phyloP scores from a whole-genome alignment of 2,888 invertebrate species.

The Dichetophora obliterata region DNA sequence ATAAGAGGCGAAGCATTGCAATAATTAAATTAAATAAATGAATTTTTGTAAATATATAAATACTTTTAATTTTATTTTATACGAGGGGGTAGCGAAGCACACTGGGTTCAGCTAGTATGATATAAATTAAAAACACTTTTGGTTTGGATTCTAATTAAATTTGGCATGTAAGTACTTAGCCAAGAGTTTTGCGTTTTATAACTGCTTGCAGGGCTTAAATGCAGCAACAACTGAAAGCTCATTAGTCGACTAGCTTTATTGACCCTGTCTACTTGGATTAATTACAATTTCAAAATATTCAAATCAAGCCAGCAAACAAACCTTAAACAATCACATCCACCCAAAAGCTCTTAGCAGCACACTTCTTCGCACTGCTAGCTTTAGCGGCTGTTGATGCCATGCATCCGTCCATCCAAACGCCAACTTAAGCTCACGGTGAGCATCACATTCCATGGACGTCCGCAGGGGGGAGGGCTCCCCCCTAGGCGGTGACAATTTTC shows the following conservation, averaged over 20 bases:
- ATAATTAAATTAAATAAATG: too few relatives aligned
- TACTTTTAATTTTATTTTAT: too few relatives aligned
- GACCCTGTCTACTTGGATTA: slow-evolving; percentile 10
- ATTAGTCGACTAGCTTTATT: not conserved
- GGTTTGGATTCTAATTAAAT: too few relatives aligned
- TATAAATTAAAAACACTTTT: too few relatives aligned
- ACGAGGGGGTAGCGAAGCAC: too few relatives aligned
- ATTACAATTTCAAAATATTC: not conserved
- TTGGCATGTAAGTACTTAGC: not conserved
- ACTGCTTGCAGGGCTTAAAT: too few relatives aligned
- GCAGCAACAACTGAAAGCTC: not conserved
- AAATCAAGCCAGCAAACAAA: not conserved
- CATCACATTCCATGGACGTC: too few relatives aligned
- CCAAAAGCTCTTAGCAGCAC: not conserved
- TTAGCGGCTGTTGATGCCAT: not conserved
- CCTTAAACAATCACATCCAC: not conserved
- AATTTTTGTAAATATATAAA: too few relatives aligned
- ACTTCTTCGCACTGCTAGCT: not conserved
- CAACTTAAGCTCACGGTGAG: not conserved
- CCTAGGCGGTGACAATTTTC: too few relatives aligned
- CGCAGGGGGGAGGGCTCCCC: too few relatives aligned
- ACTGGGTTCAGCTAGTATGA: too few relatives aligned
- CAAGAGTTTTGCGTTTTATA: not conserved
- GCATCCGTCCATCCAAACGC: not conserved
- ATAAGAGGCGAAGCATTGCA: too few relatives aligned